phyloP scores from a whole-genome alignment of 2,888 invertebrate genomes.

The Melinaea menophilus region DNA sequence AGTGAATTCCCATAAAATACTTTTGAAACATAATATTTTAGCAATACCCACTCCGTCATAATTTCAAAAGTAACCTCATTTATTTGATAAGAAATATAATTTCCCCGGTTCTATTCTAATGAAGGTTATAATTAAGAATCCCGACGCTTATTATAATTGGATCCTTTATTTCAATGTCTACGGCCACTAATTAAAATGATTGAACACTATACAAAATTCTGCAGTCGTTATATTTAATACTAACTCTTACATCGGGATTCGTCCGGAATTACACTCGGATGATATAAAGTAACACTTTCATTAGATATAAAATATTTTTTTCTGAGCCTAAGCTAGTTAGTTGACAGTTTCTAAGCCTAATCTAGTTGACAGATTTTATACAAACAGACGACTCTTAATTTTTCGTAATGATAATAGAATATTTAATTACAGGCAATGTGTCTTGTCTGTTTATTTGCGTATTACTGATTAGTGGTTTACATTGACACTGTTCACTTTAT shows the following conservation, averaged over 20 bases:
- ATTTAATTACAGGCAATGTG: slow-evolving; percentile 10
- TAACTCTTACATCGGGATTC: not conserved
- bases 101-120: slow-evolving; percentile 40
- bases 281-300: too few species aligned
- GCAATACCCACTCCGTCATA: not conserved
- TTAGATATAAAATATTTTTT: too few species aligned
- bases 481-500: too few species aligned
- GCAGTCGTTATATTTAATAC: not conserved
- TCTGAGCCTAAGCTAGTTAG: too few species aligned
- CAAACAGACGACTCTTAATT: too few species aligned
- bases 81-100: slow-evolving; percentile 7
- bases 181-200: slow-evolving; percentile 5
- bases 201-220: not conserved
- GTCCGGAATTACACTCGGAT: not conserved
- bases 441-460: slow-evolving; percentile 8
- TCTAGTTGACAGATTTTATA: too few species aligned
- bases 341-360: too few species aligned
- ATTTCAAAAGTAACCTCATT: slow-evolving; percentile 6
- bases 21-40: slow-evolving; percentile 11
- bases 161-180: slow-evolving; percentile 4
- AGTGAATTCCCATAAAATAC: too few species aligned
- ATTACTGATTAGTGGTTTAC: not conserved
- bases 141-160: slow-evolving; percentile 31
- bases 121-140: slow-evolving; percentile 59
- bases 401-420: not conserved